Evolutionary conservation across 2,113 vertebrate genomes (phyloP).

Genomic region (Rousettus leschenaultii): DNA sequence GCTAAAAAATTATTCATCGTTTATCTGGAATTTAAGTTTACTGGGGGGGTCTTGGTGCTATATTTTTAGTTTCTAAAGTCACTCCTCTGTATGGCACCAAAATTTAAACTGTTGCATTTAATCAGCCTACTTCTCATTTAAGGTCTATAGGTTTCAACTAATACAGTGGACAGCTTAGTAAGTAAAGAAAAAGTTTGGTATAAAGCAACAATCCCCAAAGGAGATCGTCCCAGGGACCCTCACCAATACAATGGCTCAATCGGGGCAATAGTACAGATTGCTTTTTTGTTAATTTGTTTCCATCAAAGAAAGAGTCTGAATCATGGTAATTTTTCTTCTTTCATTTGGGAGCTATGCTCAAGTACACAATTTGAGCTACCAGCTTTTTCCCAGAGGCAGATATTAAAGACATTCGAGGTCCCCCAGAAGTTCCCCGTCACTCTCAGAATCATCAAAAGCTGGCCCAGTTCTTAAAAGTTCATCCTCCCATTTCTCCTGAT

Average conservation of each 20-base stretch:
- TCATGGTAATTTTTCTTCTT: background rate
- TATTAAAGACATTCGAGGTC: background rate
- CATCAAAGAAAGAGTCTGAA: background rate
- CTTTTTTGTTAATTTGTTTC: background rate
- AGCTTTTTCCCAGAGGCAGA: background rate
- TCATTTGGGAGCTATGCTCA: background rate
- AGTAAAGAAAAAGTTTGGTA: background rate
- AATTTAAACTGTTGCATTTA: background rate
- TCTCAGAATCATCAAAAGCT: background rate
- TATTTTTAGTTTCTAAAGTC: slow-evolving; percentile 30
- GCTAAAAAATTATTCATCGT: background rate
- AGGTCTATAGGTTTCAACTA: background rate
- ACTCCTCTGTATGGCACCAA: background rate
- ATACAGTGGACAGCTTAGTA: background rate
- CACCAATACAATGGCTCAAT: background rate
- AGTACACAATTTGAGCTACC: background rate
- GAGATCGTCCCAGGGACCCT: background rate
- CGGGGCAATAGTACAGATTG: background rate
- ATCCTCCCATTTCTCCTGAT: background rate
- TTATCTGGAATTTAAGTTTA: slow-evolving; percentile 29
- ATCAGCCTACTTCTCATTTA: background rate
- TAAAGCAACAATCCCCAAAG: background rate
- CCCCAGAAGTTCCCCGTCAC: background rate
- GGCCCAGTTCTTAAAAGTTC: background rate
- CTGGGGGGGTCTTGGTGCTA: background rate